phyloP scores from a whole-genome alignment of 2,113 vertebrate genomes.

The Esox niger region DNA sequence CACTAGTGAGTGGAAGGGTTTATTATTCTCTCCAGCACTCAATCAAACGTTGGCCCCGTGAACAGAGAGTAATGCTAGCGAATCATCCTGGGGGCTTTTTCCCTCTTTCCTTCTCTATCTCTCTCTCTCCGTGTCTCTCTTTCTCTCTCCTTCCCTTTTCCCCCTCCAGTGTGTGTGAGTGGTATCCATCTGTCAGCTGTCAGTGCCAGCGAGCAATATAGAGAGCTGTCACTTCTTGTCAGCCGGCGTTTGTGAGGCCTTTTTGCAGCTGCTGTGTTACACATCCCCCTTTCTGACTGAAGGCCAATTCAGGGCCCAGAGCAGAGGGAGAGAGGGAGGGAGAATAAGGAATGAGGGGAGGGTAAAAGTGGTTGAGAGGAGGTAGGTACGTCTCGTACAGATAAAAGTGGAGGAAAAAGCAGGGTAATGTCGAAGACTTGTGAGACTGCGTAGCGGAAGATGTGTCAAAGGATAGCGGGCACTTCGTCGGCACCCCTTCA shows the following conservation, averaged over 20 bases:
- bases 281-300: conserved; percentile 73
- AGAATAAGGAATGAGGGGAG: conserved; percentile 7
- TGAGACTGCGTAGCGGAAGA: conserved; percentile 16
- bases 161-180: conserved; percentile 86
- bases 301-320: conserved; percentile 63
- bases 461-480: conserved; percentile 12
- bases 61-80: conserved; percentile 84
- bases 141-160: conserved; percentile 37
- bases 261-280: conserved; percentile 86
- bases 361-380: not conserved
- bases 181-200: conserved; percentile 99
- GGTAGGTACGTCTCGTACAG: conserved; percentile 6
- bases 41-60: conserved; percentile 83
- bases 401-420: conserved; percentile 18
- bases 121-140: conserved; percentile 27
- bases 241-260: conserved; percentile 87
- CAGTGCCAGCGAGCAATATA: conserved; percentile 93
- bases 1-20: conserved; percentile 72
- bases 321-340: conserved; percentile 27
- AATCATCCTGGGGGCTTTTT: conserved; percentile 82
- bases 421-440: conserved; percentile 24
- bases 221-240: conserved; percentile 98
- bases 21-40: conserved; percentile 85
- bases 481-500: conserved; percentile 27
- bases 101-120: conserved; percentile 21